Evolutionary conservation across 2,797 vertebrate genomes (phyloP).

Genomic region (Alosa sapidissima): DNA sequence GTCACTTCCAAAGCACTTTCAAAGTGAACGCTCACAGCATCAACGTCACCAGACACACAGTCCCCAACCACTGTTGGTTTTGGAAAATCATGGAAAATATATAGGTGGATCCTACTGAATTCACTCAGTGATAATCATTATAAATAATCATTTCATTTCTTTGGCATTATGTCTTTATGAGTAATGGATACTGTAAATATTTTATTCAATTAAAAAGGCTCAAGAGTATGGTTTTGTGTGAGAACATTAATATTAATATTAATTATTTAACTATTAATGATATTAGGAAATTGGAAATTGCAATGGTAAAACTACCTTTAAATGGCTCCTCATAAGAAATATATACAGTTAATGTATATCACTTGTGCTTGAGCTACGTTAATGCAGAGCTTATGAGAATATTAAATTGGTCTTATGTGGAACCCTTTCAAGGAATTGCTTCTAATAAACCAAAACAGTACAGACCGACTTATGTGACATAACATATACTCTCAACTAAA

Average conservation of each 20-base stretch:
- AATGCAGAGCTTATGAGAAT: not conserved
- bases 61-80: constrained; percentile 34
- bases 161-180: constrained; percentile 49
- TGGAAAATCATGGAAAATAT: constrained; percentile 1
- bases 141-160: constrained; percentile 41
- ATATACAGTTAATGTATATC: not conserved
- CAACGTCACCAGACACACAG: constrained; percentile 44
- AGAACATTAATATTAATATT: constrained; percentile 15
- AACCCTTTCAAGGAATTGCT: constrained; percentile 17
- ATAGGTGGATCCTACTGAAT: not conserved
- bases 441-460: not conserved
- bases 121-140: not conserved
- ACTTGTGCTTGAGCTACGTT: constrained; percentile 18
- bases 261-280: constrained; percentile 23
- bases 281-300: constrained; percentile 16
- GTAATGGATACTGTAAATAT: constrained; percentile 1
- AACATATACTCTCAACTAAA: not conserved
- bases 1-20: constrained; percentile 25
- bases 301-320: not conserved
- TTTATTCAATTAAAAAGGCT: constrained; percentile 17
- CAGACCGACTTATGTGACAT: constrained; percentile 9
- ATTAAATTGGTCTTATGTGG: not conserved
- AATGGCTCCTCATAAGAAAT: constrained; percentile 18
- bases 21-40: constrained; percentile 45
- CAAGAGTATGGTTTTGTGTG: constrained; percentile 15